Base-by-base conservation (phyloP, 2,113 vertebrate genomes). In the Polypterus senegalus region DNA sequence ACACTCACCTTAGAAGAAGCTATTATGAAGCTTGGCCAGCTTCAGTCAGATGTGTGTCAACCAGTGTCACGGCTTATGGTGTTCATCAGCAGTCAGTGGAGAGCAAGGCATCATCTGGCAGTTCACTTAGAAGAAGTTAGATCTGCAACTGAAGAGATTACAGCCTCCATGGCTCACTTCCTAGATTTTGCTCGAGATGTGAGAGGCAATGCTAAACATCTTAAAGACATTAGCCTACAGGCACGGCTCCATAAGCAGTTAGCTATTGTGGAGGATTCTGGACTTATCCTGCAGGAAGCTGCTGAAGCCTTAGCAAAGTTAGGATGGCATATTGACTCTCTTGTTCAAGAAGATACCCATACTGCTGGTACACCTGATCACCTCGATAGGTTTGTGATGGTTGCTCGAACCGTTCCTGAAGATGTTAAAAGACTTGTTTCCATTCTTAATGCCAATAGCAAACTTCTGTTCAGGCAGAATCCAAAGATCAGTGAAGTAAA, bases 61-160 rank as follows among this genome's bases (percentile, higher is more conserved):
- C 85, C 91, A 0, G 73, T 91, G 0, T 83, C 88, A 0, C 70
- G 71, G 48, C 81, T 98, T 57, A 92, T 95, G 90, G 81, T 91
- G 10, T 97, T 92, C 3, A 93, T 98, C 4, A 97, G 91, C 46
- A 92, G 91, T 64, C 82, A 72, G 48, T 98, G 95, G 95, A 83
- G 95, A 67, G 64, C 79, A 70, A 79, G 74, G 62, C 81, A 87
- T 60, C 81, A 90, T 55, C 77, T 98, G 58, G 84, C 87, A 74
- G 77, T 84, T 68, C 90, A 86, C 69, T 71, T 97, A 2, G 54
- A 74, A 1, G 81, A 89, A 59, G 89, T 98, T 62, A 86, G 68
- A 52, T 69, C 73, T 52, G 90, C 94, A 0, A 70, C 86, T 0
- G 83, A 91, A 46, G 77, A 64, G 9, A 79, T 88, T 1, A 81